These are phyloP conservation scores for Oligia fasciuncula DNA, from an alignment of 2,888 invertebrate genomes.

Conservation along the genomic window DNA sequence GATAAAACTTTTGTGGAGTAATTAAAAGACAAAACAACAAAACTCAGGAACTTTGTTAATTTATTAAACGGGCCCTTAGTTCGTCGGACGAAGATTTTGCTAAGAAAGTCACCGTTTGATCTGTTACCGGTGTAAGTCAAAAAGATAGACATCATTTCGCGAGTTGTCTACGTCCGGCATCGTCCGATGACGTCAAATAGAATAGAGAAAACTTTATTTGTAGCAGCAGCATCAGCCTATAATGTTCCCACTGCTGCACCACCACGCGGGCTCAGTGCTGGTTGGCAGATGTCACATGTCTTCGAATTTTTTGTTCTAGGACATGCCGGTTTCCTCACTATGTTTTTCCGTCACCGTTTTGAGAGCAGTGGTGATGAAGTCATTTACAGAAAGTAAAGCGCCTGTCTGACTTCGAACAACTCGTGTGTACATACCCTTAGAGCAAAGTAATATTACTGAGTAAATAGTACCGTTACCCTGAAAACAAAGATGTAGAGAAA, in stretches of 20 bases:
- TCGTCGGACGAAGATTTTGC: constrained; percentile 24
- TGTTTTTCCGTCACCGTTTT: too few relatives aligned
- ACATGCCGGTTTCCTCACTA: too few relatives aligned
- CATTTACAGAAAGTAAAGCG: too few relatives aligned
- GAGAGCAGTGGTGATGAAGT: too few relatives aligned
- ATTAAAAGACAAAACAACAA: constrained; percentile 71
- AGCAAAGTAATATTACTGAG: not conserved
- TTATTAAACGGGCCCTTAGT: constrained; percentile 53
- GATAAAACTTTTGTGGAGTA: constrained; percentile 68
- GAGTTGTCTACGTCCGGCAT: too few relatives aligned
- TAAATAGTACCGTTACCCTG: not conserved
- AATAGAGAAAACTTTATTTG: not conserved
- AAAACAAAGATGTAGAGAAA: not conserved
- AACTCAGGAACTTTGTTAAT: constrained; percentile 65
- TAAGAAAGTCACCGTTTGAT: constrained; percentile 15
- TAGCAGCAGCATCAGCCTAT: too few relatives aligned
- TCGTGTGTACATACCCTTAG: not conserved
- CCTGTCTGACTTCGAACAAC: too few relatives aligned
- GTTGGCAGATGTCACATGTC: too few relatives aligned
- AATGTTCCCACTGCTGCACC: too few relatives aligned
- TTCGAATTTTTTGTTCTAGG: too few relatives aligned
- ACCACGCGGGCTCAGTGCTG: too few relatives aligned
- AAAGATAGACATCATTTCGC: not conserved
- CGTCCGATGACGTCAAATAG: not conserved
- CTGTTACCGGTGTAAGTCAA: constrained; percentile 3